These are phyloP conservation scores for Stenolophus ochropezus DNA, from an alignment of 2,888 invertebrate genomes.

Conservation along the genomic window DNA sequence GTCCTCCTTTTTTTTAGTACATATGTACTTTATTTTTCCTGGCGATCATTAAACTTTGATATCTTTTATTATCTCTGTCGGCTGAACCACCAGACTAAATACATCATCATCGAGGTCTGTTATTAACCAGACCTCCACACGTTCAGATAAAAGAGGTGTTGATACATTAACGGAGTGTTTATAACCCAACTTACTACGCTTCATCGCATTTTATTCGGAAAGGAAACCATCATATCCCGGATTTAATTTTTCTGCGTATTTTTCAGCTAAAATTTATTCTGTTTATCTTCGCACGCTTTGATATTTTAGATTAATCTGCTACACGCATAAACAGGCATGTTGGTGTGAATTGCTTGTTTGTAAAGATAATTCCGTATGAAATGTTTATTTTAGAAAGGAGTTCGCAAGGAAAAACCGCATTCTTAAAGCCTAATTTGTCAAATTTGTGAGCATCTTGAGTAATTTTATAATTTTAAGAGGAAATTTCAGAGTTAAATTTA, in stretches of 20 bases:
- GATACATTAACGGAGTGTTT: not conserved
- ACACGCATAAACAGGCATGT: constrained; percentile 43
- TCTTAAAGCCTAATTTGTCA: constrained; percentile 12
- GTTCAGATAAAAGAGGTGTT: not conserved
- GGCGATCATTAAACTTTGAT: not conserved
- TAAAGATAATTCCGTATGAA: constrained; percentile 35
- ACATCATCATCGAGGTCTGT: not conserved
- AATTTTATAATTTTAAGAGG: constrained; percentile 10
- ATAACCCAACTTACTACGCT: not conserved
- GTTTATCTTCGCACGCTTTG: constrained; percentile 44
- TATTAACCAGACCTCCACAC: not conserved
- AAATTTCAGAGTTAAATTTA: constrained; percentile 16
- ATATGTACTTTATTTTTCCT: no score
- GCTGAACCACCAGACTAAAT: not conserved
- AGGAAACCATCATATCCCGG: constrained; percentile 9
- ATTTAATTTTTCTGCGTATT: constrained; percentile 48
- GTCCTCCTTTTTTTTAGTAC: no score
- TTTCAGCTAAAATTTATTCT: constrained; percentile 25
- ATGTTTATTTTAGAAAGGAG: constrained; percentile 37
- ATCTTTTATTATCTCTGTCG: not conserved
- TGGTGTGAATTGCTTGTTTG: constrained; percentile 45
- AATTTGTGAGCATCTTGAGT: not conserved
- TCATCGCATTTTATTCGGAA: not conserved
- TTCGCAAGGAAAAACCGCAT: constrained; percentile 19
- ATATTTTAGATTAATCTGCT: constrained; percentile 44